phyloP scores from a whole-genome alignment of 2,113 vertebrate genomes.

The Zosterops japonicus region DNA sequence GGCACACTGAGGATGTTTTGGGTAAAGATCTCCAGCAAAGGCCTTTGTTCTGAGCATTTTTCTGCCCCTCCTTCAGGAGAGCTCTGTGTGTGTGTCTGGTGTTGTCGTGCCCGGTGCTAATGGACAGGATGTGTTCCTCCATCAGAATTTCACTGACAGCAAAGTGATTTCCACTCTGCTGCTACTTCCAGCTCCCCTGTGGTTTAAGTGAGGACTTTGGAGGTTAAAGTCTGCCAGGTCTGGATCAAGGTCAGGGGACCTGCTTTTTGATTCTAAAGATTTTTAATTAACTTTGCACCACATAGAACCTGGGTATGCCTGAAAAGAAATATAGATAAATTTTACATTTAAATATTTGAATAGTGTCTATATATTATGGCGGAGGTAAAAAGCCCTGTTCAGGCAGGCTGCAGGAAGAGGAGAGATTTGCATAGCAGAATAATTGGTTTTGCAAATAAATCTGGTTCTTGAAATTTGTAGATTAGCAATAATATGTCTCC shows the following conservation, averaged over 20 bases:
- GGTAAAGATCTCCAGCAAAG: neutral
- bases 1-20: neutral
- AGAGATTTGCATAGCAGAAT: constrained; percentile 79
- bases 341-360: constrained; percentile 67
- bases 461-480: constrained; percentile 79
- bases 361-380: neutral
- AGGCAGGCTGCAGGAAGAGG: neutral
- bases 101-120: neutral
- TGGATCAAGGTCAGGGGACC: constrained; percentile 49
- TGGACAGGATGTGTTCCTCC: neutral
- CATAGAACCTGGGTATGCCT: constrained; percentile 1
- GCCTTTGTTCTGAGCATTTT: neutral
- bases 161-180: neutral
- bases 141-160: neutral
- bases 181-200: neutral
- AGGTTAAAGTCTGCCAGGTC: constrained; percentile 39
- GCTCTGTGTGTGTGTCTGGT: neutral
- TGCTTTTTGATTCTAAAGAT: constrained; percentile 58
- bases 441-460: constrained; percentile 83
- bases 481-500: constrained; percentile 80
- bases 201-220: neutral
- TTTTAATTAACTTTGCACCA: constrained; percentile 66
- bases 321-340: constrained; percentile 68
- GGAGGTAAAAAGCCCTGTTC: neutral
- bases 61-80: neutral